Base-by-base conservation (phyloP, 2,797 vertebrate genomes). In the Sylvia borin region DNA sequence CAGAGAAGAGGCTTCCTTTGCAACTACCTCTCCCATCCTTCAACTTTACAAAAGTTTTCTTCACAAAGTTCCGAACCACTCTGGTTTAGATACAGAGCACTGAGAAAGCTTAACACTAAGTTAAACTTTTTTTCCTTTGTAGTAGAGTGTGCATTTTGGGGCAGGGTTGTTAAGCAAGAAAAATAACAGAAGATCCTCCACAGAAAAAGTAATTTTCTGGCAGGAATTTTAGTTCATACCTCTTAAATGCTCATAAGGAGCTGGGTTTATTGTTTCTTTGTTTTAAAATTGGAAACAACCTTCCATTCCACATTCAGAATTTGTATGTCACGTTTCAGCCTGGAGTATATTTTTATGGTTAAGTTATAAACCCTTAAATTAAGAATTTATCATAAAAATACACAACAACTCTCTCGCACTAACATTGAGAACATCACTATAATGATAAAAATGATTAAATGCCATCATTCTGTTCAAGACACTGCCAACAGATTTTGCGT, bases 381-480 rank as follows among this genome's bases (percentile, higher is more conserved):
- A 86, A 84, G 79, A 81, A 70, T 88, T 91, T 84, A 84, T 54
- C 55, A 86, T 80, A 51, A 94, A 96, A 88, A 81, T 58, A 79
- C 25, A 62, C 1, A 0, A 89, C 57, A 91, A 51, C 29, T 60
- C 66, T 72, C 43, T 60, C 2, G 9, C 66, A 91, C 34, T 86
- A 92, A 84, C 70, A 84, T 19, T 73, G 91, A 84, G 79, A 86
- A 66, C 70, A 90, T 47, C 76, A 40, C 76, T 84, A 38, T 29
- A 66, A 93, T 68, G 86, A 94, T 95, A 95, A 97, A 97, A 94
- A 83, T 78, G 25, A 96, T 89, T 89, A 94, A 94, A 96, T 66
- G 54, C 40, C 61, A 81, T 93, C 90, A 90, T 92, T 93, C 77
- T 72, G 73, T 65, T 90, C 45, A 70, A 95, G 83, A 77, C 60